phyloP scores from a whole-genome alignment of 2,888 invertebrate species.

The Eutolmus rufibarbis region DNA sequence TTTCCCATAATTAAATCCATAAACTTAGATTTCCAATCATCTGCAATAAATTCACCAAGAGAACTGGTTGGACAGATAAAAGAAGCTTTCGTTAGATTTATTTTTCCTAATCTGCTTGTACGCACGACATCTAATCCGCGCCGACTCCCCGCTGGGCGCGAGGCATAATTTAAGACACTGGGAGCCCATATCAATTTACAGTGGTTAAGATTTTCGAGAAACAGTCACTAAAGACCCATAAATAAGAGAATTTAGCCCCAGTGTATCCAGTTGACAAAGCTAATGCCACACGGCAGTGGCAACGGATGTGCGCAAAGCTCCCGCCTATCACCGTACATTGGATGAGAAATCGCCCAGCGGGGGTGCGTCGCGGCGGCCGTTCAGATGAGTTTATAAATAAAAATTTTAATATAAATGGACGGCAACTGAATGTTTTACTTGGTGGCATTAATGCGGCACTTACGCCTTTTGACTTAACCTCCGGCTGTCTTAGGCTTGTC shows the following conservation, averaged over 20 bases:
- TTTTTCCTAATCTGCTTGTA: slow-evolving; percentile 25
- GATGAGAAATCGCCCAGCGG: slow-evolving; percentile 18
- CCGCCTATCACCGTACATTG: neutral
- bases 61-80: slow-evolving; percentile 36
- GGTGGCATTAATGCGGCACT: neutral
- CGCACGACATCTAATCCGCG: slow-evolving; percentile 14
- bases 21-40: slow-evolving; percentile 38
- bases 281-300: neutral
- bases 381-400: slow-evolving; percentile 30
- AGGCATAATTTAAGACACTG: slow-evolving; percentile 27
- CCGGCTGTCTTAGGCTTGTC: slow-evolving; percentile 11
- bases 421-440: neutral
- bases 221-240: slow-evolving; percentile 32
- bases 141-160: slow-evolving; percentile 3
- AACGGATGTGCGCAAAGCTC: slow-evolving; percentile 6
- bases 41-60: slow-evolving; percentile 8
- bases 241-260: slow-evolving; percentile 30
- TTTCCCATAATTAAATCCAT: slow-evolving; percentile 34
- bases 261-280: slow-evolving; percentile 19
- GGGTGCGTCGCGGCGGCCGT: neutral
- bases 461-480: slow-evolving; percentile 7
- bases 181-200: slow-evolving; percentile 35
- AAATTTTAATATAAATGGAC: slow-evolving; percentile 26
- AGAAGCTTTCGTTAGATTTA: slow-evolving; percentile 36
- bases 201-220: slow-evolving; percentile 22